Percentiles rank a stretch among this genome's conserved stretches.
phyloP scores from a whole-genome alignment of 2,113 vertebrate species.

The Petaurus breviceps region DNA sequence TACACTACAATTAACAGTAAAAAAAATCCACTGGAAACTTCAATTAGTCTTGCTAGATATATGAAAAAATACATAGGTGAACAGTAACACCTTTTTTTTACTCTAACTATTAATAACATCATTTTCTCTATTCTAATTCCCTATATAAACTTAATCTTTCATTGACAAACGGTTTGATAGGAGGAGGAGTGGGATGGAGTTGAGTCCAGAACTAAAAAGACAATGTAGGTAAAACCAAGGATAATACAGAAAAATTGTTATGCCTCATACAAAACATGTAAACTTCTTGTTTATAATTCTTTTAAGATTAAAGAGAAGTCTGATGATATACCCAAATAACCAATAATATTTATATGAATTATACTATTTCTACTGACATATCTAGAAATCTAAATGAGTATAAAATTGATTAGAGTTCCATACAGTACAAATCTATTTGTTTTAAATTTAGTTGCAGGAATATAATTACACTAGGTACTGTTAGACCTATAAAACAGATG shows the following conservation, averaged over 20 bases:
- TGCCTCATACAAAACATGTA: constrained; percentile 52
- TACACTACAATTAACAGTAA: constrained; percentile 54
- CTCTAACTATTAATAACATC: constrained; percentile 75
- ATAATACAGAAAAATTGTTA: constrained; percentile 37
- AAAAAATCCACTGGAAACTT: constrained; percentile 7
- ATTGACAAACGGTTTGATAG: constrained; percentile 69
- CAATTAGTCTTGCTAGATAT: too few relatives aligned
- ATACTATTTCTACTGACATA: constrained; percentile 62
- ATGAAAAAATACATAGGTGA: too few relatives aligned
- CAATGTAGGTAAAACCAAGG: constrained; percentile 56
- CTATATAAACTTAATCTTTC: constrained; percentile 72
- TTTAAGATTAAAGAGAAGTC: constrained; percentile 74
- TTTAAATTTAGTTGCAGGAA: neutral
- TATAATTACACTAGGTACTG: neutral
- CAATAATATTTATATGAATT: constrained; percentile 65
- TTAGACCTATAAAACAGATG: neutral
- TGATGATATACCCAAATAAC: constrained; percentile 66
- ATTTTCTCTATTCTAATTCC: constrained; percentile 59
- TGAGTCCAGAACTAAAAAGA: constrained; percentile 59
- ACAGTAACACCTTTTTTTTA: constrained; percentile 71
- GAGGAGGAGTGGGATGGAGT: constrained; percentile 44
- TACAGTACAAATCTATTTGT: neutral
- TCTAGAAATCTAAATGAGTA: neutral
- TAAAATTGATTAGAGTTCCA: neutral
- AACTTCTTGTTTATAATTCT: constrained; percentile 41